These are phyloP conservation scores for Caenorhabditis uteleia DNA, from an alignment of 2,888 invertebrate species.

Conservation along the genomic window DNA sequence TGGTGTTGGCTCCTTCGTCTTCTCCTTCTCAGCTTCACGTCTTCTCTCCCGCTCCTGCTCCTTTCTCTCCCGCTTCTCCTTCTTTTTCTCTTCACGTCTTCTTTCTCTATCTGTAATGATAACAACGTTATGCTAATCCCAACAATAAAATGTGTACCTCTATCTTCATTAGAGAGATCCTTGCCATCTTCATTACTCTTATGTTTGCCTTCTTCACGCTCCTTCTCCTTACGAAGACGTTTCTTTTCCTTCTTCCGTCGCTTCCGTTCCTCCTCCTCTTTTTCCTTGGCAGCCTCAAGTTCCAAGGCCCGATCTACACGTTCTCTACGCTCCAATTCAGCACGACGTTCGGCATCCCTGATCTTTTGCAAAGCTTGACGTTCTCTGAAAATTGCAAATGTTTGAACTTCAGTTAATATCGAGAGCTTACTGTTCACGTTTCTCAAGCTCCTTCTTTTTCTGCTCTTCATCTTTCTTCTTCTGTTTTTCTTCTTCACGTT, in stretches of 20 bases:
- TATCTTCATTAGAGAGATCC: conserved; percentile 4
- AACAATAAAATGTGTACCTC: not conserved
- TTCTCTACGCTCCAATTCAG: not conserved
- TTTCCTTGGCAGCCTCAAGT: conserved; percentile 11
- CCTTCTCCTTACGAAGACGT: conserved; percentile 19
- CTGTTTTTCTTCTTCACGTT: too few relatives aligned
- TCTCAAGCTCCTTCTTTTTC: too few relatives aligned
- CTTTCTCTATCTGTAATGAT: not conserved
- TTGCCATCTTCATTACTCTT: too few relatives aligned
- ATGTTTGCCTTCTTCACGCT: conserved; percentile 10
- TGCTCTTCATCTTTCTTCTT: too few relatives aligned
- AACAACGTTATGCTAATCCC: not conserved
- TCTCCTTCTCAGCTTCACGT: conserved; percentile 7
- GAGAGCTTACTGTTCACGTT: too few relatives aligned
- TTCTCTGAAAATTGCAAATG: too few relatives aligned
- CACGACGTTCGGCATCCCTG: not conserved
- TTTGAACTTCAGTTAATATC: too few relatives aligned
- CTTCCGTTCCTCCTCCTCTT: conserved; percentile 6
- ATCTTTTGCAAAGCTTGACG: too few relatives aligned
- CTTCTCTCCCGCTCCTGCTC: conserved; percentile 15
- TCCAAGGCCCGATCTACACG: conserved; percentile 5
- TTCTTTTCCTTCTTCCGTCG: conserved; percentile 14
- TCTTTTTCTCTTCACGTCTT: conserved; percentile 4
- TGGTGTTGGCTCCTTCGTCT: conserved; percentile 9
- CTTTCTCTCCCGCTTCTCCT: conserved; percentile 4